Evolutionary conservation across 2,888 invertebrate genomes (phyloP), one percentile per base, ranked within the genome.

Genomic region (Phlogophora meticulosa): DNA sequence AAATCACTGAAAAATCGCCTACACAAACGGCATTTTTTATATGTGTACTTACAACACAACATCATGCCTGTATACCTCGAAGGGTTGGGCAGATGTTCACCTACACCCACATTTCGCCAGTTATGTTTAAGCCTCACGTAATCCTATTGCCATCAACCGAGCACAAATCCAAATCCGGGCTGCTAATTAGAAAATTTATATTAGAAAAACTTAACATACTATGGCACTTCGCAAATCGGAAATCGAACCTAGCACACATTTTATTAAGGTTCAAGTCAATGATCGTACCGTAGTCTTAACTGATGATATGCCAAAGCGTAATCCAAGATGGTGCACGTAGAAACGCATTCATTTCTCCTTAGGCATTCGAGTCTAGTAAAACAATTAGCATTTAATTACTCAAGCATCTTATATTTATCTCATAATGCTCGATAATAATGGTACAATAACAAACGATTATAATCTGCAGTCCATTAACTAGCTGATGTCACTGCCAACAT

Each of bases 401-500:
- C 56, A 40, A 72, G 1, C 22, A 45, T 58, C 48, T 40, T 40
- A 62, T 58, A 63, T 62, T 43, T 72, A 59, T 72, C 53, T 45
- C 72, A 53, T 49, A 60, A 61, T 48, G 32, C 48, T 68, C 34
- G 52, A 48, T 76, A 48, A 57, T 56, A 60, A 62, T 62, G 15
- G 15, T 51, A 49, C 17, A 62, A 68, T 28, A 55, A 63, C 48
- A 63, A 68, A 68, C n/a, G 10, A n/a, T 34, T 13, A 32, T 49
- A 45, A 51, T 59, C 46, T 55, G 17, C 36, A 45, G 48, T 62
- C 24, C 28, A 36, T 34, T 57, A 52, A 22, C 22, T 49, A 51
- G n/a, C 36, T 42, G 63, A 67, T 58, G 61, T 57, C 60, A 70
- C 49, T 61, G 66, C 58, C 66, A 69, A 74, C 57, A 80, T 81